Conservation (phyloP, 1,140 invertebrate species). For the Alviniconcha marisindica region DNA sequence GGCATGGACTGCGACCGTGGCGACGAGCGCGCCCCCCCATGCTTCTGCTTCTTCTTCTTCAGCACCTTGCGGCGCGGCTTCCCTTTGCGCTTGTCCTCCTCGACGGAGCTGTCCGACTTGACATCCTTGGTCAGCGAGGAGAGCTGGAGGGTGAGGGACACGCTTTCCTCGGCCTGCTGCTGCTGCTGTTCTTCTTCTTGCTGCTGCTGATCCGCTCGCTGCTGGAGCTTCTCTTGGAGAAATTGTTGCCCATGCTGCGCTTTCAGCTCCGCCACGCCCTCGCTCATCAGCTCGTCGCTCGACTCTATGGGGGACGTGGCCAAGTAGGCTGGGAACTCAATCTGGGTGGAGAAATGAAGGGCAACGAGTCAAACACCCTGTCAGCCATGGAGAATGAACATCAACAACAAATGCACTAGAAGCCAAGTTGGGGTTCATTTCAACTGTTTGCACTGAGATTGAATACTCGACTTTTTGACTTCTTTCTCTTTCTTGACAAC, state of each 20-base stretch:
- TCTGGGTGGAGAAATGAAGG: too few species aligned
- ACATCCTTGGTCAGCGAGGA: slow-evolving; percentile 34
- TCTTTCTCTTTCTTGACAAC: too few species aligned
- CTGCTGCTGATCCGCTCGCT: not conserved
- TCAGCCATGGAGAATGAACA: slow-evolving; percentile 40
- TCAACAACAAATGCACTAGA: slow-evolving; percentile 33
- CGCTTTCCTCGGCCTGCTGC: not conserved
- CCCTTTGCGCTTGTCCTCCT: slow-evolving; percentile 49
- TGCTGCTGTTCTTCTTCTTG: not conserved
- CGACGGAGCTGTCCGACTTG: slow-evolving; percentile 46
- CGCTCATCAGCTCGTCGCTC: slow-evolving; percentile 62
- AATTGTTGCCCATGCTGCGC: slow-evolving; percentile 24
- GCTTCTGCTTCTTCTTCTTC: slow-evolving; percentile 55
- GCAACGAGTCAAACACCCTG: too few species aligned
- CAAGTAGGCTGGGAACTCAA: slow-evolving; percentile 72
- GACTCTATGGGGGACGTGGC: slow-evolving; percentile 76
- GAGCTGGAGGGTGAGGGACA: not conserved
- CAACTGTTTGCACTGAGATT: too few species aligned
- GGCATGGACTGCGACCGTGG: slow-evolving; percentile 48
- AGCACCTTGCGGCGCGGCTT: slow-evolving; percentile 58
- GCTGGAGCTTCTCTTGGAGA: not conserved
- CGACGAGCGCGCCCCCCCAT: slow-evolving; percentile 19
- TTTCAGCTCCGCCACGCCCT: slow-evolving; percentile 66
- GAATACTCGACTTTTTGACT: too few species aligned
- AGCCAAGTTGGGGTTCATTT: too few species aligned